Base-by-base conservation (phyloP, 2,113 vertebrate genomes). In the Corythoichthys haematopterus region DNA sequence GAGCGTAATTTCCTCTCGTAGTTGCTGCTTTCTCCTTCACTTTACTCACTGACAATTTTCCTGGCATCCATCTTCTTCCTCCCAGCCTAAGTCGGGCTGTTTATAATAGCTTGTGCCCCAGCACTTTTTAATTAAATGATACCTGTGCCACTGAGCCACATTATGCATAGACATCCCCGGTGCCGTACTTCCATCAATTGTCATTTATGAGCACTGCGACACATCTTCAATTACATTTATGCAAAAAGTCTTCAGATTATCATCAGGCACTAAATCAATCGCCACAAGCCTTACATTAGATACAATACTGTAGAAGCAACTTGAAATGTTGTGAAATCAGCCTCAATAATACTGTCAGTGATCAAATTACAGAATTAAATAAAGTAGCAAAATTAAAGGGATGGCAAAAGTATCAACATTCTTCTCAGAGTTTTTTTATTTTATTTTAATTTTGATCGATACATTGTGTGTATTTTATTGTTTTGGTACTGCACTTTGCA, bases 101-200 rank as follows among this genome's bases (percentile, higher is more conserved):
- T 76, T 72, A 65, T 68, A 28, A 28, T 28, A 74, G 66, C 71
- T 51, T 63, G 70, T 80, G 84, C 85, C 66, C 65, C 64, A 60
- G 75, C 68, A 78, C 77, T 82, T 87, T 85, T 85, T 86, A 89
- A 90, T 89, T 83, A 87, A 90, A 87, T 86, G 80, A 82, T 80
- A 84, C 80, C 76, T 86, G 66, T 77, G 71, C 79, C 67, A 72
- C 70, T 35, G 66, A 68, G 81, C 62, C 78, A 79, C 74, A 86
- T 84, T 84, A 89, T 85, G 83, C 72, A 64, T 64, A 55, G 60
- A 72, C 56, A 16, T 80, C 81, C 72, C 80, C 66, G 55, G 65
- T 77, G 74, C 80, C 76, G 80, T 64, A 81, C 78, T 71, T 72
- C 74, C 80, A 77, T 84, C 77, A 78, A 36, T 14, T 78, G 69